Base-by-base conservation (phyloP, 2,113 vertebrate genomes). In the Menidia beryllina region DNA sequence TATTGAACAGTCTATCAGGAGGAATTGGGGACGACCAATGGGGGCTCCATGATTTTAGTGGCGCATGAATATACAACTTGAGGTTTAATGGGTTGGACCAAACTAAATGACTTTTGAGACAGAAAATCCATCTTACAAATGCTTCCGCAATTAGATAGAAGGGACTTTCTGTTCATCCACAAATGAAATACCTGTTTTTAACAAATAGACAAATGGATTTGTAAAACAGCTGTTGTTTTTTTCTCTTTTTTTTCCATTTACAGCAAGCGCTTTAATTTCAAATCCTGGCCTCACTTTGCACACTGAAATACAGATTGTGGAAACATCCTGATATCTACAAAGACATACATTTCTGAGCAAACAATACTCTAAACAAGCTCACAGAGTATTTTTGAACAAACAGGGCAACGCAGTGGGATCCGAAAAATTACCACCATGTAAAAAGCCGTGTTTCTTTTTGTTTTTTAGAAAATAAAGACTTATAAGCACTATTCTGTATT, bases 41-140 rank as follows among this genome's bases (percentile, higher is more conserved):
- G 82, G 73, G 75, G 61, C 72, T 69, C 81, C 48, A 74, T 80
- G 74, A 75, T 76, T 86, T 83, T 78, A 85, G 82, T 67, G 61
- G 70, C 43, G 82, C 30, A 4, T 36, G 73, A 66, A 82, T 85
- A 83, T 58, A 79, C 77, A 79, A 83, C 54, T 71, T 71, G 75
- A 81, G 85, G 88, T 89, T 89, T 89, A 90, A 87, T 89, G 61
- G 83, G 43, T 72, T 76, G 47, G 77, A 85, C 78, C 85, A 56
- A 89, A 82, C 70, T 85, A 86, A 87, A 84, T 72, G 64, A 58
- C 70, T 77, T 56, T 38, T 63, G 69, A 79, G 85, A 83, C 85
- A 86, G 85, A 73, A 83, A 73, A 90, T 89, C 70, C 39, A 81
- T 89, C 85, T 61, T 48, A 17, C 51, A 89, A 86, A 90, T 86